Conservation (phyloP, 2,797 vertebrate species). For the Gymnodraco acuticeps region DNA sequence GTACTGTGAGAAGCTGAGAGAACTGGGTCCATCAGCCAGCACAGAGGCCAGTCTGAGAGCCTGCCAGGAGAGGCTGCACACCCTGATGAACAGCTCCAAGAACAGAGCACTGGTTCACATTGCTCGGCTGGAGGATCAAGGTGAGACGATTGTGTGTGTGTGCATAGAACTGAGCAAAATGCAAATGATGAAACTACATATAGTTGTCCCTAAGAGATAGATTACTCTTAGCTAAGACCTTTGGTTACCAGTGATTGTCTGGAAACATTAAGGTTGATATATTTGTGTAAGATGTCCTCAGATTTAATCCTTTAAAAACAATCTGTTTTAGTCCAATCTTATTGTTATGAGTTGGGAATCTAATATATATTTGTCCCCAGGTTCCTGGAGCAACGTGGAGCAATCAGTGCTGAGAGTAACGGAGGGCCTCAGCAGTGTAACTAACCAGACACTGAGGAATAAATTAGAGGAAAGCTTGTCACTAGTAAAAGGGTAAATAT, state of each 20-base stretch:
- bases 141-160: constrained; percentile 65
- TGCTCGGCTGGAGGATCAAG: constrained; percentile 93
- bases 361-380: constrained; percentile 70
- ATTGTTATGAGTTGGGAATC: neutral
- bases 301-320: neutral
- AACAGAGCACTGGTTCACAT: constrained; percentile 97
- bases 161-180: constrained; percentile 7
- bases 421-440: constrained; percentile 86
- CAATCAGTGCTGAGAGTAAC: constrained; percentile 90
- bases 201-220: neutral
- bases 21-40: constrained; percentile 77
- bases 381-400: constrained; percentile 92
- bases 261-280: neutral
- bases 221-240: neutral
- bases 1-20: constrained; percentile 90
- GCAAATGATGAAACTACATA: neutral
- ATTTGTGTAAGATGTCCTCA: neutral
- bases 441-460: constrained; percentile 85
- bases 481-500: constrained; percentile 91
- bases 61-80: constrained; percentile 91
- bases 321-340: neutral
- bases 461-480: constrained; percentile 90
- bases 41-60: constrained; percentile 89
- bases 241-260: neutral
- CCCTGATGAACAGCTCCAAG: constrained; percentile 90